Conservation (phyloP, 2,113 vertebrate genomes). For the Poecilia latipinna region DNA sequence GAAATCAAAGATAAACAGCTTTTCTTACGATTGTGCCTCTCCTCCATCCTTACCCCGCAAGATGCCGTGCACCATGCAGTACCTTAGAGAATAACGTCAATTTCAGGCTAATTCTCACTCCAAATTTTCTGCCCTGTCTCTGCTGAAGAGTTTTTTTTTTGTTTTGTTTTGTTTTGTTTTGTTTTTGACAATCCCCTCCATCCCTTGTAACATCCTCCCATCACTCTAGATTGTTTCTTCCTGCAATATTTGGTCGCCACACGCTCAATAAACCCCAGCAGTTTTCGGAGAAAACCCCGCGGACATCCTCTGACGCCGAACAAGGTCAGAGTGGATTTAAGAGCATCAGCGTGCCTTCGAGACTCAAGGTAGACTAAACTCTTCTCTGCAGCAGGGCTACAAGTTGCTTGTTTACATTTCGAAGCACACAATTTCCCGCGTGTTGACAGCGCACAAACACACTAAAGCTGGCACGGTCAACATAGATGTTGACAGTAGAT, state of each 20-base stretch:
- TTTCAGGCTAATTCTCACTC: conserved; percentile 25
- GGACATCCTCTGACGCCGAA: conserved; percentile 38
- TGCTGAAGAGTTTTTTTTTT: conserved; percentile 35
- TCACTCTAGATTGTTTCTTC: conserved; percentile 23
- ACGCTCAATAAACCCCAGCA: conserved; percentile 27
- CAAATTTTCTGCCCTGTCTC: conserved; percentile 28
- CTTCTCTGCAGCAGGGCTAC: conserved; percentile 17
- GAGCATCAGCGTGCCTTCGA: conserved; percentile 42
- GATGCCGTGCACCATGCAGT: conserved; percentile 14
- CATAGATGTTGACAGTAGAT: conserved; percentile 42
- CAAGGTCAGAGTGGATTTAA: conserved; percentile 57
- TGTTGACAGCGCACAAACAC: conserved; percentile 19
- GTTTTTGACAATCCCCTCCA: conserved; percentile 17
- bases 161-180: conserved; percentile 9
- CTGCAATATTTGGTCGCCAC: conserved; percentile 19
- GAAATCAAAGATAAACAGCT: conserved; percentile 71
- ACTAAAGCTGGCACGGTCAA: conserved; percentile 15
- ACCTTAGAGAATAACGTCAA: conserved; percentile 48
- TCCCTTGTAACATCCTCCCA: conserved; percentile 23
- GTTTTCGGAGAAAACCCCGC: conserved; percentile 14
- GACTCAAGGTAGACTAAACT: conserved; percentile 21
- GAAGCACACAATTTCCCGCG: conserved; percentile 19
- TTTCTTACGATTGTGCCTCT: conserved; percentile 39
- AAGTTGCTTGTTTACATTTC: conserved; percentile 28
- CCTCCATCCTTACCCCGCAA: conserved; percentile 23